phyloP scores from a whole-genome alignment of 2,797 vertebrate genomes.

The Phoeniculus purpureus region DNA sequence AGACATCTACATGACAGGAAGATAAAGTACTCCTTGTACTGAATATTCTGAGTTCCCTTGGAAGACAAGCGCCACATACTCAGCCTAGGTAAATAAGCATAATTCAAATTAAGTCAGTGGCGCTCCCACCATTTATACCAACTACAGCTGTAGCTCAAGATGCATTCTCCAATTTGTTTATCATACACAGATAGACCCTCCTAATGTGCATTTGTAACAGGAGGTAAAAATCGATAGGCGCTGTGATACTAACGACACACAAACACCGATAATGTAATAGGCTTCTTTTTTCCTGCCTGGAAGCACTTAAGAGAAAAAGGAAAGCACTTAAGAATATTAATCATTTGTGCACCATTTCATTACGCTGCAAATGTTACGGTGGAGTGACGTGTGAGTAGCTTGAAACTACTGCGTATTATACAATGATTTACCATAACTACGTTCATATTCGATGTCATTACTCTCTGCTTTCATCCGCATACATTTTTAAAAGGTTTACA shows the following conservation, averaged over 20 bases:
- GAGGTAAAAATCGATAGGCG: slow-evolving; percentile 64
- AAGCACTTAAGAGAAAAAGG: slow-evolving; percentile 64
- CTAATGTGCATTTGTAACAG: slow-evolving; percentile 40
- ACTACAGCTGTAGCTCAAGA: neutral
- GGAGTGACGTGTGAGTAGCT: slow-evolving; percentile 52
- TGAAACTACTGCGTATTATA: slow-evolving; percentile 47
- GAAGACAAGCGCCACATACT: neutral
- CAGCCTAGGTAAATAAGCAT: slow-evolving; percentile 37
- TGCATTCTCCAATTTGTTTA: slow-evolving; percentile 36
- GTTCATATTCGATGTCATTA: slow-evolving; percentile 53
- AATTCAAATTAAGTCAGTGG: slow-evolving; percentile 5
- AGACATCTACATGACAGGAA: slow-evolving; percentile 1
- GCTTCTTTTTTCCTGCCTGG: slow-evolving; percentile 38
- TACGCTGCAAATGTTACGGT: slow-evolving; percentile 19
- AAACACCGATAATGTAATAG: slow-evolving; percentile 49
- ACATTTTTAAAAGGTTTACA: slow-evolving; percentile 51
- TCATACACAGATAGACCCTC: slow-evolving; percentile 16
- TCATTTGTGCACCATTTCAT: slow-evolving; percentile 66
- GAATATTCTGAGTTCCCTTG: neutral
- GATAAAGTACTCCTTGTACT: neutral
- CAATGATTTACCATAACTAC: slow-evolving; percentile 50
- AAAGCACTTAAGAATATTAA: slow-evolving; percentile 72
- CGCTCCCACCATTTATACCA: neutral
- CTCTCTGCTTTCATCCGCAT: slow-evolving; percentile 32
- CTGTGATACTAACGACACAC: slow-evolving; percentile 38